Conservation (phyloP, 2,888 invertebrate species). For the Philaethria dido region DNA sequence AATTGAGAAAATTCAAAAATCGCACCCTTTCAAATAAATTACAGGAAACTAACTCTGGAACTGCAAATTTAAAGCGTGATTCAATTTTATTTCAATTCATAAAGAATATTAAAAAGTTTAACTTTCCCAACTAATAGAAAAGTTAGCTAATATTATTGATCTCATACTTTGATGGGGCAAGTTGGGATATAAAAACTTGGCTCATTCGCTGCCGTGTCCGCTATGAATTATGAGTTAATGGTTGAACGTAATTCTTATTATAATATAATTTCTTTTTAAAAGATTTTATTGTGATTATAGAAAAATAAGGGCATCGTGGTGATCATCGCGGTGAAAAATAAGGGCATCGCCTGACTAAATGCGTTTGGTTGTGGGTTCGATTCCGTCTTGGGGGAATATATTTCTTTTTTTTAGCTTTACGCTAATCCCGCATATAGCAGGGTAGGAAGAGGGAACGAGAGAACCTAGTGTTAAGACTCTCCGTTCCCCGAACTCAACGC, state of each 20-base stretch:
- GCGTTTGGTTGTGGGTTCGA: too few species aligned
- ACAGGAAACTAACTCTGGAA: conserved; percentile 19
- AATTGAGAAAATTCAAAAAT: conserved; percentile 14
- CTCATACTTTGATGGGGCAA: conserved; percentile 36
- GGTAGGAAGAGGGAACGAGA: too few species aligned
- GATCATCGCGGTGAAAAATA: too few species aligned
- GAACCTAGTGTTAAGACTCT: too few species aligned
- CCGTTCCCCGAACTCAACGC: too few species aligned
- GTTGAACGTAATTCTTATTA: conserved; percentile 8
- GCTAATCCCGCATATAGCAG: too few species aligned
- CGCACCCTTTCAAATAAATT: conserved; percentile 26
- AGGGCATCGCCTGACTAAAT: too few species aligned
- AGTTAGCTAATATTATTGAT: conserved; percentile 37
- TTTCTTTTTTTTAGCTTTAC: too few species aligned
- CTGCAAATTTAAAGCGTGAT: conserved; percentile 28
- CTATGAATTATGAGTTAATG: conserved; percentile 11
- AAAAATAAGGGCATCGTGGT: too few species aligned
- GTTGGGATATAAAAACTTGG: conserved; percentile 28
- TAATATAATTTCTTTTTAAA: background rate
- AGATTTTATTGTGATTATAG: background rate
- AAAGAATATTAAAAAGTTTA: conserved; percentile 31
- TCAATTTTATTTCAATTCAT: conserved; percentile 34
- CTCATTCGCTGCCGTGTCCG: conserved; percentile 11
- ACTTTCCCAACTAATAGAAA: conserved; percentile 36
- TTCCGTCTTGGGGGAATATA: too few species aligned